Conservation (phyloP, 2,797 vertebrate genomes). For the Pachyuromys duprasi region DNA sequence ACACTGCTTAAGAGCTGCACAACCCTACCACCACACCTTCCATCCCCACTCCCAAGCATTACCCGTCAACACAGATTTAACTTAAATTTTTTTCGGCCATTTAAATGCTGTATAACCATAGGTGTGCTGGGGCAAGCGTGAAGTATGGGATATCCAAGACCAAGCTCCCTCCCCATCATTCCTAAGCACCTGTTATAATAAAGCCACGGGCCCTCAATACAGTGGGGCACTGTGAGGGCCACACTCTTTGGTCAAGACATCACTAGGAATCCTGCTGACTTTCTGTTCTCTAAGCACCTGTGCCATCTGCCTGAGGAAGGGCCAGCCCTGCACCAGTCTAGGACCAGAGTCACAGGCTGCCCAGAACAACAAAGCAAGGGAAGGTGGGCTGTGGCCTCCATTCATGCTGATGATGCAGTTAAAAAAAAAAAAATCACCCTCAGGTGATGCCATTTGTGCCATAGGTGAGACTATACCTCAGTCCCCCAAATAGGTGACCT, state of each 20-base stretch:
- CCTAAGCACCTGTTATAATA: not conserved
- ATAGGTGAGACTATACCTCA: no score
- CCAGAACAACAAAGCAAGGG: not conserved
- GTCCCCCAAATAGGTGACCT: accelerated
- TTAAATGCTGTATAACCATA: not conserved
- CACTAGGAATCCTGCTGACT: not conserved
- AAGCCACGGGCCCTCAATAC: not conserved
- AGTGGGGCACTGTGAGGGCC: not conserved
- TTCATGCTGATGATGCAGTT: not conserved
- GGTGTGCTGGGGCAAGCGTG: accelerated
- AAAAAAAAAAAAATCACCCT: not conserved
- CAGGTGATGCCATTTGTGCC: not conserved
- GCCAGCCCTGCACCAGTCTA: accelerated
- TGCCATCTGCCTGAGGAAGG: not conserved
- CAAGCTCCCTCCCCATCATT: not conserved
- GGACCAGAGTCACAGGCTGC: not conserved
- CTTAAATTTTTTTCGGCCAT: not conserved
- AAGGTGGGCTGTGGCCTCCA: not conserved
- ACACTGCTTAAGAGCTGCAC: not conserved
- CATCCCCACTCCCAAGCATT: accelerated
- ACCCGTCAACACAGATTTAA: accelerated
- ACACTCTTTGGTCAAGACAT: not conserved
- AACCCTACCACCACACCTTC: not conserved
- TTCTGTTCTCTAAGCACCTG: not conserved
- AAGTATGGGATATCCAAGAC: accelerated